Percentiles rank a stretch among this genome's conserved stretches.
These are phyloP conservation scores for Nicator chloris DNA, from an alignment of 2,113 vertebrate species.

Conservation along the genomic window DNA sequence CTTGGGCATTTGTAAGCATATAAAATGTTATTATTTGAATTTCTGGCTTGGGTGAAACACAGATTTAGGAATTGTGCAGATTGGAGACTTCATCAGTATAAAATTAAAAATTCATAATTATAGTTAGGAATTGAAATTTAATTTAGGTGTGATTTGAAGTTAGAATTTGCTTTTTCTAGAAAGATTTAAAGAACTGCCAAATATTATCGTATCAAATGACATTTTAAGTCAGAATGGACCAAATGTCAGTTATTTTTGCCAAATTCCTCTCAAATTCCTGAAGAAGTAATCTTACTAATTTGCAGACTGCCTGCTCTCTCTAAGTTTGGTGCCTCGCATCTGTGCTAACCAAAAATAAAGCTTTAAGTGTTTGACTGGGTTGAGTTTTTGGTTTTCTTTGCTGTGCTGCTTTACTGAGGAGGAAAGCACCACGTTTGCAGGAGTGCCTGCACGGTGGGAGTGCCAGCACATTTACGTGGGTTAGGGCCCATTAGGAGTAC, in stretches of 20 bases:
- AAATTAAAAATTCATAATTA: not conserved
- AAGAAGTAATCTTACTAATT: not conserved
- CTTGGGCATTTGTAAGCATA: not conserved
- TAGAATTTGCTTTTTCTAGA: not conserved
- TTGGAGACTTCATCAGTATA: not conserved
- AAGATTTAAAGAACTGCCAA: not conserved
- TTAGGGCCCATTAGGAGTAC: not conserved
- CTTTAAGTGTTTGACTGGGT: not conserved
- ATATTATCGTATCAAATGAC: not conserved
- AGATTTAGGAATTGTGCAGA: not conserved
- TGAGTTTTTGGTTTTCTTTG: not conserved
- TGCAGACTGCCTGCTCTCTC: not conserved
- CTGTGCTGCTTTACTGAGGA: not conserved
- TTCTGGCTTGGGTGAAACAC: not conserved
- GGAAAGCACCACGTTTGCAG: not conserved
- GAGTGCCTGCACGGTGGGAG: not conserved
- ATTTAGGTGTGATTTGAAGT: not conserved
- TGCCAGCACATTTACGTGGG: not conserved
- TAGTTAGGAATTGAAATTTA: not conserved
- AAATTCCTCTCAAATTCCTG: not conserved
- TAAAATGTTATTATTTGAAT: not conserved
- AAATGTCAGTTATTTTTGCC: conserved; percentile 12
- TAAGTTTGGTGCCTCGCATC: not conserved
- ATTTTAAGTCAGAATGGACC: not conserved
- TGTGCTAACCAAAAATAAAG: not conserved